Conservation (phyloP, 2,888 invertebrate genomes). For the Tinea trinotella region DNA sequence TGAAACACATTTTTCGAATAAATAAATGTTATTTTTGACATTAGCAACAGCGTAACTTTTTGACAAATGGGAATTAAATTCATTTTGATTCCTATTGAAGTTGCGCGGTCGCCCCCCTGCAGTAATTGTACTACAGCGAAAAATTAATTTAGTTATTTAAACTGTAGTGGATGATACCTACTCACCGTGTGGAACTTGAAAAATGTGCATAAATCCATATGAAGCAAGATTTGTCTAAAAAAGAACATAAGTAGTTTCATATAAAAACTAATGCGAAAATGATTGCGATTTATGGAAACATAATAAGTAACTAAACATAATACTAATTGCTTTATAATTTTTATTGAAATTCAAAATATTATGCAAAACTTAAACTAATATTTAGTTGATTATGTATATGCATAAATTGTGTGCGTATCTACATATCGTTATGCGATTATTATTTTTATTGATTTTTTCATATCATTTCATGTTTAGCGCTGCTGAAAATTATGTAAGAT, state of each 20-base stretch:
- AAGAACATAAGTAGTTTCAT: not conserved
- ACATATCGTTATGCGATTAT: not conserved
- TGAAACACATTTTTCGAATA: too few species aligned
- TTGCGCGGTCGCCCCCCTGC: too few species aligned
- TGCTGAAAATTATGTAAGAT: conserved; percentile 1
- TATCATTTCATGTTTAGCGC: not conserved
- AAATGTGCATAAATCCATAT: too few species aligned
- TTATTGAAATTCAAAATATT: not conserved
- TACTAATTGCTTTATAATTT: conserved; percentile 3
- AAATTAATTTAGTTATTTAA: too few species aligned
- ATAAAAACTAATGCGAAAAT: not conserved
- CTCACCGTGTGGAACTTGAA: too few species aligned
- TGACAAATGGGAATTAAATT: too few species aligned
- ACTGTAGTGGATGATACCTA: too few species aligned
- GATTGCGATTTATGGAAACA: not conserved
- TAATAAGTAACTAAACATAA: not conserved
- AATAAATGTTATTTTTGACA: too few species aligned
- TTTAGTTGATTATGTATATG: not conserved
- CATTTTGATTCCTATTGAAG: too few species aligned
- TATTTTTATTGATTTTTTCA: not conserved
- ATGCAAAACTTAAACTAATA: not conserved
- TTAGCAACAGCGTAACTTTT: too few species aligned
- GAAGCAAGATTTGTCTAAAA: not conserved
- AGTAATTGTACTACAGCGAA: too few species aligned
- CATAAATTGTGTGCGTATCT: not conserved